Conservation (phyloP, 2,888 invertebrate species). For the Melieria crassipennis region DNA sequence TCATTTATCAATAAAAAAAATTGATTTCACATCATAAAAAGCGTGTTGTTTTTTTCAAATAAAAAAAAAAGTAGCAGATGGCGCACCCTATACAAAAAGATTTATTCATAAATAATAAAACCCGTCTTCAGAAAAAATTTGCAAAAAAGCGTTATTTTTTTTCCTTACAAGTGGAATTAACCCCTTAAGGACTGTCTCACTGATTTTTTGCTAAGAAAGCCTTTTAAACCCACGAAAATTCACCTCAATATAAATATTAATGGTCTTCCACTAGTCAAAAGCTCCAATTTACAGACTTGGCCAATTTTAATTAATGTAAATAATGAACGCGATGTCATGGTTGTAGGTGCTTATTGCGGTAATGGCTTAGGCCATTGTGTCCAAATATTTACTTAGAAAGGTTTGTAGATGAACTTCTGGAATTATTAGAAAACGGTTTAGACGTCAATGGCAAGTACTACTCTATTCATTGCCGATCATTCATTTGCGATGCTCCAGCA, state of each 20-base stretch:
- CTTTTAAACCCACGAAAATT: background rate
- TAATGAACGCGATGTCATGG: conserved; percentile 4
- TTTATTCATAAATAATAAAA: too few relatives aligned
- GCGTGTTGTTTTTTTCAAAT: too few relatives aligned
- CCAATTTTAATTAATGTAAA: conserved; percentile 33
- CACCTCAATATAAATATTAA: conserved; percentile 15
- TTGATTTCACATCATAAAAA: too few relatives aligned
- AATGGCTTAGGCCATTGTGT: conserved; percentile 11
- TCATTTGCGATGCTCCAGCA: too few relatives aligned
- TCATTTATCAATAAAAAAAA: too few relatives aligned
- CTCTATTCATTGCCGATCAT: too few relatives aligned
- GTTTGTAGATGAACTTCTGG: conserved; percentile 26
- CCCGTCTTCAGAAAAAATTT: too few relatives aligned
- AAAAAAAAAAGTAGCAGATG: too few relatives aligned
- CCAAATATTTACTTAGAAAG: conserved; percentile 24
- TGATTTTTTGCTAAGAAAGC: conserved; percentile 21
- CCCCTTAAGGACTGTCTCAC: conserved; percentile 10
- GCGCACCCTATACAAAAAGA: too few relatives aligned
- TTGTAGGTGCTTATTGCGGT: conserved; percentile 21
- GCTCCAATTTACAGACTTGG: conserved; percentile 20
- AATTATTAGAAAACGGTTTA: conserved; percentile 21
- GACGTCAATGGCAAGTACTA: background rate
- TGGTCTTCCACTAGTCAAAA: conserved; percentile 27
- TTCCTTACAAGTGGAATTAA: too few relatives aligned
- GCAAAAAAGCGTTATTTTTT: too few relatives aligned